Conservation (phyloP, 2,113 vertebrate genomes). For the Hiodon alosoides region DNA sequence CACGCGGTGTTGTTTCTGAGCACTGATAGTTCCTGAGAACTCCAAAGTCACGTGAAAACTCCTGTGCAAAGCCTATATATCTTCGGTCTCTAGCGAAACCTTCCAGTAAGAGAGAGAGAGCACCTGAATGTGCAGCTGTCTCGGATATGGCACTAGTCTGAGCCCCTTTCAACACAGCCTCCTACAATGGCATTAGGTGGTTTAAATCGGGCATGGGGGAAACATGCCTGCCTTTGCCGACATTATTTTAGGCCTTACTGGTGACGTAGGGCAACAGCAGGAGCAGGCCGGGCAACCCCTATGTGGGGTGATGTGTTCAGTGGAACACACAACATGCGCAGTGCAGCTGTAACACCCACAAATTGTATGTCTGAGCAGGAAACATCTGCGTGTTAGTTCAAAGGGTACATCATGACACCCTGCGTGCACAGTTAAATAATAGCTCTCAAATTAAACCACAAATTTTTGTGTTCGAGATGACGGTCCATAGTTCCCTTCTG, state of each 20-base stretch:
- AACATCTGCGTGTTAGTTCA: neutral
- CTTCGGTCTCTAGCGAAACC: too few species aligned
- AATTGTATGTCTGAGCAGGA: neutral
- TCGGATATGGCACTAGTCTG: constrained; percentile 45
- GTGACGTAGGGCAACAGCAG: constrained; percentile 7
- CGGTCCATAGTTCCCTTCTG: too few species aligned
- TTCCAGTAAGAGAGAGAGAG: constrained; percentile 42
- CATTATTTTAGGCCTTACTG: constrained; percentile 53
- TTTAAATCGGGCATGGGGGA: constrained; percentile 51
- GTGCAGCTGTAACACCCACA: neutral
- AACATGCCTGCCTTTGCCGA: constrained; percentile 41
- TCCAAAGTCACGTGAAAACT: too few species aligned
- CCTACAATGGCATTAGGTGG: constrained; percentile 45
- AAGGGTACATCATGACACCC: too few species aligned
- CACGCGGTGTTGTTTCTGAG: too few species aligned
- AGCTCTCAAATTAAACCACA: too few species aligned
- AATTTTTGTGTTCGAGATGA: too few species aligned
- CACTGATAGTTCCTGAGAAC: too few species aligned
- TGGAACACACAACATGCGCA: neutral
- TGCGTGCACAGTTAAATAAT: too few species aligned
- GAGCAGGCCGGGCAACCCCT: neutral
- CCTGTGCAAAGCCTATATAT: too few species aligned
- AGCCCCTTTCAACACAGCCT: constrained; percentile 58
- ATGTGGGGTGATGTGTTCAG: neutral
- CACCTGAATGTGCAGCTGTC: constrained; percentile 56